These are phyloP conservation scores for Platycheirus albimanus DNA, from an alignment of 2,888 invertebrate genomes.

Conservation along the genomic window DNA sequence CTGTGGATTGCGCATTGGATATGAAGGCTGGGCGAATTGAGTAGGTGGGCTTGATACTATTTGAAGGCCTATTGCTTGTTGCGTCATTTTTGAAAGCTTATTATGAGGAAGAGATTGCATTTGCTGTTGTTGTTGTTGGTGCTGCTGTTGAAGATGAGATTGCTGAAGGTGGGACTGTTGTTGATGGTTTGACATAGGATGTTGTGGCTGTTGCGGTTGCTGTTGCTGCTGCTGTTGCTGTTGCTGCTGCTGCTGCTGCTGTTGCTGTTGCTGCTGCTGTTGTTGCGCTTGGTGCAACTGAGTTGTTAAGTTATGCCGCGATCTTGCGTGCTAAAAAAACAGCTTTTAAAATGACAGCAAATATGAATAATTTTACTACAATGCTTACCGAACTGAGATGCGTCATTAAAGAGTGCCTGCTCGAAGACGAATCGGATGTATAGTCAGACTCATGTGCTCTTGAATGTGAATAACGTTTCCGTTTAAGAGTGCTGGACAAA, in stretches of 20 bases:
- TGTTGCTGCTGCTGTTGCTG: constrained; percentile 34
- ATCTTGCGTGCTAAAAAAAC: constrained; percentile 78
- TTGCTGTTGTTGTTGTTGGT: constrained; percentile 55
- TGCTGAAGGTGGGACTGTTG: constrained; percentile 75
- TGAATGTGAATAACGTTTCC: constrained; percentile 79
- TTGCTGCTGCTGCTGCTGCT: constrained; percentile 68
- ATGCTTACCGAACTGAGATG: constrained; percentile 83
- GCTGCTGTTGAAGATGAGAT: constrained; percentile 75
- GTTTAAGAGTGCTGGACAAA: constrained; percentile 80
- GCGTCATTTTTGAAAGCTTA: constrained; percentile 61
- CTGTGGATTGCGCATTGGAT: constrained; percentile 82
- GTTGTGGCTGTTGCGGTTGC: constrained; percentile 68
- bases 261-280: constrained; percentile 59
- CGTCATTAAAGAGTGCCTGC: constrained; percentile 84
- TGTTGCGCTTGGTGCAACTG: constrained; percentile 74
- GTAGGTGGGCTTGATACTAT: constrained; percentile 79
- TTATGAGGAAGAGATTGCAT: constrained; percentile 61
- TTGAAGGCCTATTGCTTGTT: constrained; percentile 57
- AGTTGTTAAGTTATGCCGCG: constrained; percentile 75
- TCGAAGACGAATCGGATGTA: constrained; percentile 87
- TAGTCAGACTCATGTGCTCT: constrained; percentile 83
- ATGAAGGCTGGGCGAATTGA: constrained; percentile 83
- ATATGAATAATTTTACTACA: background rate
- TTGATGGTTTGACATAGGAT: constrained; percentile 77
- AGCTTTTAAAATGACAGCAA: background rate